Evolutionary conservation across 2,888 invertebrate genomes (phyloP).

Genomic region (Epinotia bilunana): DNA sequence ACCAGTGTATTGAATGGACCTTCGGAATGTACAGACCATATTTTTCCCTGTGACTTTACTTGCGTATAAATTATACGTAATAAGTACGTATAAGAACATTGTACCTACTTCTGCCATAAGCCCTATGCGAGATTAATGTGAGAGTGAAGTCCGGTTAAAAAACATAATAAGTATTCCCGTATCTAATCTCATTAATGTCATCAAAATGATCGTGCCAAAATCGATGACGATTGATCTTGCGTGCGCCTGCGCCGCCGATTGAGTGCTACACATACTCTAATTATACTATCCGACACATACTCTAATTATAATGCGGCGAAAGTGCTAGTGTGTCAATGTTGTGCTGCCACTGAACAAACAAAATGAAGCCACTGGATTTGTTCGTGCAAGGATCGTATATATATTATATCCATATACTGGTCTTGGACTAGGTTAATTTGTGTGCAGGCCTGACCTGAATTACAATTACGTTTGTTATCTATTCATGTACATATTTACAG

Average conservation of each 20-base stretch:
- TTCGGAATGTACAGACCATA: no score
- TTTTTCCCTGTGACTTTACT: no score
- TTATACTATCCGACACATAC: constrained; percentile 56
- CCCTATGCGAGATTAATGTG: not conserved
- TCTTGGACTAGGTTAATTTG: no score
- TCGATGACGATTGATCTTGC: constrained; percentile 61
- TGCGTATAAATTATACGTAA: no score
- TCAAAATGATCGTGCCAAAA: constrained; percentile 59
- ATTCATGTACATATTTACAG: not conserved
- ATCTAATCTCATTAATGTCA: constrained; percentile 52
- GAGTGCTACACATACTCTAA: constrained; percentile 55
- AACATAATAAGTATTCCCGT: not conserved
- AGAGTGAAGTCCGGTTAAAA: not conserved
- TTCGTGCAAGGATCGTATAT: not conserved
- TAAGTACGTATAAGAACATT: not conserved
- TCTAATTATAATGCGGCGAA: constrained; percentile 63
- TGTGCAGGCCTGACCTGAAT: no score
- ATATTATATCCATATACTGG: no score
- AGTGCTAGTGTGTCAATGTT: constrained; percentile 76
- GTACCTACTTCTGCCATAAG: not conserved
- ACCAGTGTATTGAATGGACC: no score
- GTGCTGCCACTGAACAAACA: constrained; percentile 57
- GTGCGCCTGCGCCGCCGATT: constrained; percentile 58
- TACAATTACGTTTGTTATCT: not conserved
- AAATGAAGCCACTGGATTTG: constrained; percentile 13